Evolutionary conservation across 2,797 vertebrate genomes (phyloP), one percentile per base, ranked within the genome.

Genomic region (Tokudaia muenninki): DNA sequence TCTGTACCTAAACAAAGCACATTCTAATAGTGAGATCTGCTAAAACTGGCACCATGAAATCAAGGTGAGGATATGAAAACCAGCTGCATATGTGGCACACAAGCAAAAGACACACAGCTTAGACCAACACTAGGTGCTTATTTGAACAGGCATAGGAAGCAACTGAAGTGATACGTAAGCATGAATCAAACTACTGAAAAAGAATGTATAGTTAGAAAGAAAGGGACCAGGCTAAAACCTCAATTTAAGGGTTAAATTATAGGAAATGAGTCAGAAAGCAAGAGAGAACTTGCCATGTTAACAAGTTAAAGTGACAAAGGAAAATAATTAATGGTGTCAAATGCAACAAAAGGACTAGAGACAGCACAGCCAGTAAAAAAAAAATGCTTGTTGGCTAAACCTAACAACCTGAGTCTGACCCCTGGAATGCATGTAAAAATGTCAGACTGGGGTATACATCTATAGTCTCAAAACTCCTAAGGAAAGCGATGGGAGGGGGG

Each of bases 181-280:
- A 67, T 52, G 21, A 86, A 44, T 89, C n/a, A 88, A 90, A 72
- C 8, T 41, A 50, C 2, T 57, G 16, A 93, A 74, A 77, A 90
- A 90, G 31, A 80, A 84, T 7, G 83, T 74, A 41, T 1, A 94
- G 37, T 87, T 22, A 92, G 24, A 88, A 90, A 50, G 80, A 96
- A 84, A 83, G 11, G 31, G 17, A 11, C 65, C 91, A 80, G 13
- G 41, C 59, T 13, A 95, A 72, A 86, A 37, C 8, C 41, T 80
- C 82, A 37, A 94, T 59, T 92, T 81, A 86, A 91, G 44, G n/a
- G 61, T 16, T 86, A 61, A 81, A 0, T 90, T 50, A 82, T 74
- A 95, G 63, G 22, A 95, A 92, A 81, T 67, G 26, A 81, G 12
- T 37, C 44, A 88, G 70, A 89, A 44, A 83, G 19, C 26, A 41